Evolutionary conservation across 2,888 invertebrate species (phyloP).

Genomic region (Holacanthella duospinosa): DNA sequence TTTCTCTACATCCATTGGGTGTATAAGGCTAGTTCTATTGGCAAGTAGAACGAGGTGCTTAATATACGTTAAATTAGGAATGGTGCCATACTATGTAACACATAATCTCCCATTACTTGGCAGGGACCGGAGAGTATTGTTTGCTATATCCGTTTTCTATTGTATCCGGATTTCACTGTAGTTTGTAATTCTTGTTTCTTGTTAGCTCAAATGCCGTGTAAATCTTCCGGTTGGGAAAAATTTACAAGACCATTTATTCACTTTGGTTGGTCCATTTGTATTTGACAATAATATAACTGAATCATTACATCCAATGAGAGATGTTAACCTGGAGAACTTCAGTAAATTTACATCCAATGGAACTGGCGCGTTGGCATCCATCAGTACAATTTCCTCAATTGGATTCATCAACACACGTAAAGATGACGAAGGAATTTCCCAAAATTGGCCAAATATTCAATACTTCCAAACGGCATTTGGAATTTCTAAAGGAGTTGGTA

Average conservation of each 20-base stretch:
- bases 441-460: constrained; percentile 9
- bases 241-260: constrained; percentile 25
- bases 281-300: background rate
- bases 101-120: no score
- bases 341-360: background rate
- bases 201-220: constrained; percentile 18
- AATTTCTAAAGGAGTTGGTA: background rate
- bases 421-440: background rate
- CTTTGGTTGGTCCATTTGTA: constrained; percentile 8
- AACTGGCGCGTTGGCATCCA: constrained; percentile 4
- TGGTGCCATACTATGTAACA: no score
- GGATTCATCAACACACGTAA: constrained; percentile 2
- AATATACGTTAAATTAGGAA: background rate
- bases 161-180: no score
- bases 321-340: background rate
- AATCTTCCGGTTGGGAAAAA: constrained; percentile 29
- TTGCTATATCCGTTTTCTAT: no score
- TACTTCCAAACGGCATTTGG: background rate
- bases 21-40: no score
- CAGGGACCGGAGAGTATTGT: no score
- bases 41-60: background rate
- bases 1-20: no score
- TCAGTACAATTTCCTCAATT: background rate
- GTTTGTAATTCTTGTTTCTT: no score
- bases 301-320: background rate